Conservation (phyloP, 2,888 invertebrate species). For the Caenorhabditis japonica region DNA sequence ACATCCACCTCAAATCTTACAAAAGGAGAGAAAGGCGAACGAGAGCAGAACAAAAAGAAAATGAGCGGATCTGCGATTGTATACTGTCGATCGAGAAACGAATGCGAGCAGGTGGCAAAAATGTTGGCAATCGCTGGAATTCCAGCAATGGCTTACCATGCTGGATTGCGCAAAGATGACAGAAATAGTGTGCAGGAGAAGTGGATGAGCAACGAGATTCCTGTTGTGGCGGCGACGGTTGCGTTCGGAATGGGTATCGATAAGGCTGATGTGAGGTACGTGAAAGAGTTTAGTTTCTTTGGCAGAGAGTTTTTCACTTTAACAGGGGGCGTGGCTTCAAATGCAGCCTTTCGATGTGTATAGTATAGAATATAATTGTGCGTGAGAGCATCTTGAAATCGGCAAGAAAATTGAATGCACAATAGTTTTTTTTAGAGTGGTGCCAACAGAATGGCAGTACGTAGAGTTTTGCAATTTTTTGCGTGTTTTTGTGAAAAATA, state of each 20-base stretch:
- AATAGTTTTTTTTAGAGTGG: too few relatives aligned
- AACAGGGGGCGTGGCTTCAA: too few relatives aligned
- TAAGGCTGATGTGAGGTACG: slow-evolving; percentile 88
- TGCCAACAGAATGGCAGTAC: too few relatives aligned
- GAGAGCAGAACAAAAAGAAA: slow-evolving; percentile 30
- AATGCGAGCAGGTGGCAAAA: slow-evolving; percentile 87
- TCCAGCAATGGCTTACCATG: slow-evolving; percentile 68
- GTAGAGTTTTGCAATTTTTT: too few relatives aligned
- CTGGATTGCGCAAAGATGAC: slow-evolving; percentile 79
- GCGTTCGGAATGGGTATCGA: slow-evolving; percentile 99
- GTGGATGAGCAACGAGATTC: slow-evolving; percentile 90
- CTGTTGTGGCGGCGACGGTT: slow-evolving; percentile 94
- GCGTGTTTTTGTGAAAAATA: too few relatives aligned
- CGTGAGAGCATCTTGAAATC: too few relatives aligned
- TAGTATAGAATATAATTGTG: too few relatives aligned
- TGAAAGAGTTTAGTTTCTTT: too few relatives aligned
- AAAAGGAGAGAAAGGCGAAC: slow-evolving; percentile 20
- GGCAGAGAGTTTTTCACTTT: too few relatives aligned
- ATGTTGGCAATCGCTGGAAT: slow-evolving; percentile 82
- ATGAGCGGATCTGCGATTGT: slow-evolving; percentile 83
- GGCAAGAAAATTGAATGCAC: too few relatives aligned
- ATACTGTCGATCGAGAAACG: slow-evolving; percentile 93
- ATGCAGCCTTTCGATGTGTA: too few relatives aligned
- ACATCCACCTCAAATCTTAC: slow-evolving; percentile 1
- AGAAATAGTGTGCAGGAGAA: slow-evolving; percentile 86